phyloP scores from a whole-genome alignment of 2,113 vertebrate genomes.

The Sinocyclocheilus grahami region DNA sequence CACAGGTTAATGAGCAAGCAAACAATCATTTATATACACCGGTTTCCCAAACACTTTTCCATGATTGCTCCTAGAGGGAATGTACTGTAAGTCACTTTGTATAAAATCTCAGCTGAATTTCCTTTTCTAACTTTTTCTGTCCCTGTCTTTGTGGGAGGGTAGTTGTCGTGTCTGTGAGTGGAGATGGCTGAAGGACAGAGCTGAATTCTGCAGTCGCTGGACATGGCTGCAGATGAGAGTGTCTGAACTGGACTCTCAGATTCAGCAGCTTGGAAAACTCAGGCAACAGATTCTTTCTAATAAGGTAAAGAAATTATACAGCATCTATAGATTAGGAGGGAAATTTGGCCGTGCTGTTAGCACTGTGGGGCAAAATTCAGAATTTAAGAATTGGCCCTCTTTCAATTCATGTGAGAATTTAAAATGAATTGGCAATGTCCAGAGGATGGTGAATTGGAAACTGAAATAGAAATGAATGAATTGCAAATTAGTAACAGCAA shows the following conservation, averaged over 20 bases:
- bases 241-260: slow-evolving; percentile 87
- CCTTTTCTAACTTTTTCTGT: background rate
- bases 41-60: background rate
- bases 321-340: slow-evolving; percentile 1
- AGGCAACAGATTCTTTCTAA: slow-evolving; percentile 83
- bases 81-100: background rate
- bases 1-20: too few relatives aligned
- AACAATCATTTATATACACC: background rate
- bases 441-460: background rate
- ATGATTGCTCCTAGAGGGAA: background rate
- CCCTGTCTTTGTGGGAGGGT: slow-evolving; percentile 63
- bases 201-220: slow-evolving; percentile 90
- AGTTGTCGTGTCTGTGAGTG: slow-evolving; percentile 77
- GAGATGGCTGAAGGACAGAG: slow-evolving; percentile 87
- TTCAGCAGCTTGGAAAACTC: slow-evolving; percentile 82
- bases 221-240: slow-evolving; percentile 91
- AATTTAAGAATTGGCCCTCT: background rate
- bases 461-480: background rate
- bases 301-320: slow-evolving; percentile 78
- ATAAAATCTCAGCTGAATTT: slow-evolving; percentile 1
- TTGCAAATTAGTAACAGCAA: background rate
- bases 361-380: background rate
- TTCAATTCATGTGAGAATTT: background rate
- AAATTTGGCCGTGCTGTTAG: background rate
- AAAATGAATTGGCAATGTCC: background rate